phyloP scores from a whole-genome alignment of 2,113 vertebrate genomes.

The Stigmatopora argus region DNA sequence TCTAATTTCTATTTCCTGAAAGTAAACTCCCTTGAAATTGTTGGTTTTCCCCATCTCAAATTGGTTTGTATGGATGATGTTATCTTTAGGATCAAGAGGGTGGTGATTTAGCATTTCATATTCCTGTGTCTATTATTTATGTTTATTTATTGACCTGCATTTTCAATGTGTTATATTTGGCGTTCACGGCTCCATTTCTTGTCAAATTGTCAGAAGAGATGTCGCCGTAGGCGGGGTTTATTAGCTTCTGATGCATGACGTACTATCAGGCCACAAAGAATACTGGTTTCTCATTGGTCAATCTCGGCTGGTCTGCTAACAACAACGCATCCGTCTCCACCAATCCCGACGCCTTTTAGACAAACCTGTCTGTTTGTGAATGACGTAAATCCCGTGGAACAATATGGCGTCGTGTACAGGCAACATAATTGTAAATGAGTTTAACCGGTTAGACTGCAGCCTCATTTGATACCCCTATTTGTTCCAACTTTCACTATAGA shows the following conservation, averaged over 20 bases:
- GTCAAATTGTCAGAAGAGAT: constrained; percentile 4
- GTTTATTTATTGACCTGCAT: not conserved
- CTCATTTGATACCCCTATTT: constrained; percentile 30
- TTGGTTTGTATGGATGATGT: not conserved
- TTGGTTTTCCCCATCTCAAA: too few relatives aligned
- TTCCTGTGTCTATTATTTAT: not conserved
- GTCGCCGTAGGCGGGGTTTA: constrained; percentile 56
- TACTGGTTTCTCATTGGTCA: constrained; percentile 70
- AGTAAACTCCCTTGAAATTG: too few relatives aligned
- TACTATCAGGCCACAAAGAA: constrained; percentile 87
- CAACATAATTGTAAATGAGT: constrained; percentile 32
- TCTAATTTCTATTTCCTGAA: too few relatives aligned
- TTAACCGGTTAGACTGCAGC: constrained; percentile 26
- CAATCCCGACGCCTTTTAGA: constrained; percentile 47
- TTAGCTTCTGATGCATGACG: constrained; percentile 89
- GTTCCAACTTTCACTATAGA: not conserved
- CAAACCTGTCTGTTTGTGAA: constrained; percentile 66
- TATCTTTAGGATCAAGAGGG: not conserved
- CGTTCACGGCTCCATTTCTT: not conserved
- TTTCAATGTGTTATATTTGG: not conserved
- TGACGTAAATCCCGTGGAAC: constrained; percentile 69
- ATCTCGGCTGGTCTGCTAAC: constrained; percentile 82
- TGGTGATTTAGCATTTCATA: not conserved
- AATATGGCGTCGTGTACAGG: constrained; percentile 66
- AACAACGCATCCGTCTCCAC: constrained; percentile 61